Conservation (phyloP, 2,888 invertebrate genomes). For the Perdita meconis region DNA sequence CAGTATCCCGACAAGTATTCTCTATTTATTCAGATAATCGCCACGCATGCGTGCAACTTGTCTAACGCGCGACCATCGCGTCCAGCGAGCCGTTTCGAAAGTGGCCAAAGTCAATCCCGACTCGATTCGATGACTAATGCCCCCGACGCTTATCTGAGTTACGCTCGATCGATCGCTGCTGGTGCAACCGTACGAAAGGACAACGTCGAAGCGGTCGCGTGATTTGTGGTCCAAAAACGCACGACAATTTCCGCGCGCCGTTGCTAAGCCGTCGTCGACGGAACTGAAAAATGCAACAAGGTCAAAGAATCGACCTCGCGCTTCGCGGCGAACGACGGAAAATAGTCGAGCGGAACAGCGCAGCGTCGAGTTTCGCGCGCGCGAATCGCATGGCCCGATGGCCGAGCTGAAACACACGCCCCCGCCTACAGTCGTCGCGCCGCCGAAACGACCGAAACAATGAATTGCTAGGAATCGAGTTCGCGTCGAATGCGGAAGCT, state of each 20-base stretch:
- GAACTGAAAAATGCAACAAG: neutral
- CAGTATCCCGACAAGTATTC: no score
- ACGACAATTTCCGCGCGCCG: neutral
- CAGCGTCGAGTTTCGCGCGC: neutral
- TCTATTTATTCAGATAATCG: no score
- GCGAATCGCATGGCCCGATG: conserved; percentile 15
- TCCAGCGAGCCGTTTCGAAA: no score
- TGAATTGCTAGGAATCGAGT: conserved; percentile 20
- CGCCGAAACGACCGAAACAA: conserved; percentile 37
- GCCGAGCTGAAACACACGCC: conserved; percentile 15
- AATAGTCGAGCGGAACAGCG: conserved; percentile 21
- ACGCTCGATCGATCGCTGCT: neutral
- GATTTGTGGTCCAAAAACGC: no score
- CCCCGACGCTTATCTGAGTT: neutral
- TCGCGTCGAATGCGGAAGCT: conserved; percentile 34
- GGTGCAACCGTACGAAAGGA: no score
- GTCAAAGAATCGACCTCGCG: conserved; percentile 9
- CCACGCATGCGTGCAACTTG: no score
- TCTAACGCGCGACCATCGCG: no score
- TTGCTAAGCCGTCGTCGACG: neutral
- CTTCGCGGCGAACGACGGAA: conserved; percentile 7
- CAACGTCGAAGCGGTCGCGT: no score
- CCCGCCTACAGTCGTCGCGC: neutral
- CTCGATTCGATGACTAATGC: no score
- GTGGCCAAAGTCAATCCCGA: no score